A percentile compares a stretch with the other conserved stretches of the same genome.
Evolutionary conservation across 2,888 invertebrate genomes (phyloP).

Genomic region (Nipponacmea schrenckii): DNA sequence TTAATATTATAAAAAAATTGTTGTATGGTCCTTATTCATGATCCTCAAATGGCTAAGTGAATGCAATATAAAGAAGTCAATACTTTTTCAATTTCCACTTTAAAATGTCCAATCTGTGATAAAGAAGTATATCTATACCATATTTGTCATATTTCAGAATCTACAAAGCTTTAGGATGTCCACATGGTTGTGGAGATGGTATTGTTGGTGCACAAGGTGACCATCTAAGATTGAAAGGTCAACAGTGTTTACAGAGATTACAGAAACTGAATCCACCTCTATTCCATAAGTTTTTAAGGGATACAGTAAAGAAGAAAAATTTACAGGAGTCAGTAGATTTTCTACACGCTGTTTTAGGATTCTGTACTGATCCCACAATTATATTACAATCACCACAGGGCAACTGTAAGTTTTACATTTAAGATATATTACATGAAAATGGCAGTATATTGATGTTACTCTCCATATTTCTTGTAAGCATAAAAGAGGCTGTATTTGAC

Average conservation of each 20-base stretch:
- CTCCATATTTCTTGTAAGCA: too few species aligned
- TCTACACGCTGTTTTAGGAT: conserved; percentile 94
- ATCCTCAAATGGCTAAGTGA: too few species aligned
- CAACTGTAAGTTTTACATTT: conserved; percentile 21
- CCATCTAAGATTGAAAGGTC: conserved; percentile 80
- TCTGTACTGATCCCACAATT: conserved; percentile 85
- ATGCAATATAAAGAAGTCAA: too few species aligned
- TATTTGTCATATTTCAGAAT: conserved; percentile 72
- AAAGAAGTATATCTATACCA: too few species aligned
- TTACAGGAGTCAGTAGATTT: conserved; percentile 89
- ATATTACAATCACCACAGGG: conserved; percentile 51
- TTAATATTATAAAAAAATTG: not conserved
- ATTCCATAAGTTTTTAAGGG: conserved; percentile 76
- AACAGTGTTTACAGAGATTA: conserved; percentile 80
- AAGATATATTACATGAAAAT: too few species aligned
- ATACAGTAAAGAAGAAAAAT: conserved; percentile 79
- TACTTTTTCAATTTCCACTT: too few species aligned
- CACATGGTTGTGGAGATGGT: conserved; percentile 90
- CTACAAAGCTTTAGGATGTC: conserved; percentile 90
- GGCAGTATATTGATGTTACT: too few species aligned
- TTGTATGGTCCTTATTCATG: too few species aligned
- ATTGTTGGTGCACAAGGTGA: conserved; percentile 60
- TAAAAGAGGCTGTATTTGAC: too few species aligned
- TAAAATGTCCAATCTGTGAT: too few species aligned
- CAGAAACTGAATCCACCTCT: conserved; percentile 77